Evolutionary conservation across 2,888 invertebrate species (phyloP), one percentile per base, ranked within the genome.

Genomic region (Agrochola lota): DNA sequence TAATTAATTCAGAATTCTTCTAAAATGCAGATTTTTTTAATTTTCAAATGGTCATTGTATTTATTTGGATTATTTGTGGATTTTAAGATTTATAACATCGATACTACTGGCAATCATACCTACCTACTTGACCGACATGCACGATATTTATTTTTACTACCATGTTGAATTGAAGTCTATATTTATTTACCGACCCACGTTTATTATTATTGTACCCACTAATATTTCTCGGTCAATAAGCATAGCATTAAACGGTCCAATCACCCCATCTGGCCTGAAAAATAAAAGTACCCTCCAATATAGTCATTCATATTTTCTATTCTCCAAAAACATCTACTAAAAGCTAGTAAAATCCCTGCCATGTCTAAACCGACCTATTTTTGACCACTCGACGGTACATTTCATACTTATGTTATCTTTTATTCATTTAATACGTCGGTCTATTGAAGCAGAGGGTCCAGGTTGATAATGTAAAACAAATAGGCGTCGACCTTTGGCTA

Each of bases 381-480:
- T 46, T 40, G 49, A 68, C 49, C 52, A 55, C 64, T 55, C 6
- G 9, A 49, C 55, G 57, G 55, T 74, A 74, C n/a, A 69, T 66
- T 74, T 71, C 69, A 78, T 75, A 85, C 68, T 35, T 5, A 62
- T 57, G 63, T 70, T 77, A 85, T 87, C 62, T 79, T 85, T 86
- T 79, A 81, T 86, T 83, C 74, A 87, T 87, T 79, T 76, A 77
- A 75, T 80, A 71, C 62, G 66, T 67, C 62, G 70, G 70, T 79
- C 49, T 62, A 78, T 77, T 63, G 71, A 78, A 55, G 78, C 43
- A 30, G 55, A 74, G 71, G 84, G 74, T 74, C 66, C 77, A 69
- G 35, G 70, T 85, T 86, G 86, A 81, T 87, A 87, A 89, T 86
- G 86, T 85, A 81, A 88, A 87, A 84, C 85, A 89, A 86, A 89